phyloP scores from a whole-genome alignment of 2,888 invertebrate species.

The Heliconius ethilla region DNA sequence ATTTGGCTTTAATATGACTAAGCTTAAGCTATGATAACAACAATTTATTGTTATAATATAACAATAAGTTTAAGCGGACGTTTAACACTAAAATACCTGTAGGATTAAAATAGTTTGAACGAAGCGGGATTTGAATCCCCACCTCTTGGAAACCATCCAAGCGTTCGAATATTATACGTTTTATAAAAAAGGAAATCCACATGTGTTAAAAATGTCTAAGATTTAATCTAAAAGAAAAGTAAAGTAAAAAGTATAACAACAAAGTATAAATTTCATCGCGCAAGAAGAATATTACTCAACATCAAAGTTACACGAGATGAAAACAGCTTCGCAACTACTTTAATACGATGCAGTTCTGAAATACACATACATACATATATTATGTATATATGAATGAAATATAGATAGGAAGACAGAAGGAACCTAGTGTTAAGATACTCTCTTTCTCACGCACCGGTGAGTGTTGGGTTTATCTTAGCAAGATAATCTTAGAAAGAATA shows the following conservation, averaged over 20 bases:
- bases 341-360: slow-evolving; percentile 5
- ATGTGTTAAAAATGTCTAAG: neutral
- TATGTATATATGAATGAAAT: neutral
- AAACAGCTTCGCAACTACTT: neutral
- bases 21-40: no score
- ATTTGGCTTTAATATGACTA: no score
- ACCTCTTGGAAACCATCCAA: neutral
- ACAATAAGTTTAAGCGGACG: no score
- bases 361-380: neutral
- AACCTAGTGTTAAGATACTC: neutral
- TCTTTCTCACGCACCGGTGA: neutral
- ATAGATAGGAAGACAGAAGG: neutral
- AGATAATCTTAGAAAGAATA: no score
- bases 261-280: neutral
- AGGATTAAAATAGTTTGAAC: neutral
- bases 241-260: slow-evolving; percentile 3
- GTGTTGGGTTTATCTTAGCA: no score
- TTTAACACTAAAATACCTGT: no score
- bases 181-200: neutral
- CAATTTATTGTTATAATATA: no score
- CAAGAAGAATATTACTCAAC: slow-evolving; percentile 9
- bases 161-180: neutral
- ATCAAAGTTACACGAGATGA: slow-evolving; percentile 8
- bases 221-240: slow-evolving; percentile 7
- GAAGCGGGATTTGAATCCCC: neutral